A percentile compares a stretch with the other conserved stretches of the same genome.
Conservation (phyloP, 2,113 vertebrate species). For the Todiramphus saurophagus region DNA sequence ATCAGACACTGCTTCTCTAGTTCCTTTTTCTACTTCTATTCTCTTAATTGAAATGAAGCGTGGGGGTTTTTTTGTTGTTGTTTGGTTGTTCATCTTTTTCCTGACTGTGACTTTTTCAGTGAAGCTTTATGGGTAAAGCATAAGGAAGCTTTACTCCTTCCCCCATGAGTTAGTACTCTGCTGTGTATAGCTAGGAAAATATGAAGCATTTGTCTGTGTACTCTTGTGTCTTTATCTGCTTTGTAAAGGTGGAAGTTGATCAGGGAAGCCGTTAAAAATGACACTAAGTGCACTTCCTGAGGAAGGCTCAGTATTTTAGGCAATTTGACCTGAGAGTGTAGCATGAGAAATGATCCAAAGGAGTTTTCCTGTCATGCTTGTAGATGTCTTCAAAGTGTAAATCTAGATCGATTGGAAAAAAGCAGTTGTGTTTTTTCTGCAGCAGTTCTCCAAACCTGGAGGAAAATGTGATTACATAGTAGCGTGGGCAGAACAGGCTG, state of each 20-base stretch:
- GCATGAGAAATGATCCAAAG: background rate
- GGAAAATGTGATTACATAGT: slow-evolving; percentile 35
- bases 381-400: background rate
- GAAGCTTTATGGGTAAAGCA: background rate
- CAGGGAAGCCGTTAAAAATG: background rate
- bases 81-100: background rate
- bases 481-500: background rate
- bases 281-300: background rate
- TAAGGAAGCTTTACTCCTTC: background rate
- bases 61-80: background rate
- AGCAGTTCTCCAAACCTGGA: background rate
- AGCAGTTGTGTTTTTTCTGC: background rate
- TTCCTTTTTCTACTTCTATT: background rate
- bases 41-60: background rate
- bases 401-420: background rate
- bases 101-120: background rate
- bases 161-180: background rate
- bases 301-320: background rate
- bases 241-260: background rate
- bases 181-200: background rate
- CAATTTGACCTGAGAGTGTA: background rate
- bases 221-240: background rate
- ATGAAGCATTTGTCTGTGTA: background rate
- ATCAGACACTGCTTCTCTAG: background rate
- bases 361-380: background rate